These are phyloP conservation scores for Lordiphosa andalusiaca DNA, from an alignment of 2,888 invertebrate species.

Conservation along the genomic window DNA sequence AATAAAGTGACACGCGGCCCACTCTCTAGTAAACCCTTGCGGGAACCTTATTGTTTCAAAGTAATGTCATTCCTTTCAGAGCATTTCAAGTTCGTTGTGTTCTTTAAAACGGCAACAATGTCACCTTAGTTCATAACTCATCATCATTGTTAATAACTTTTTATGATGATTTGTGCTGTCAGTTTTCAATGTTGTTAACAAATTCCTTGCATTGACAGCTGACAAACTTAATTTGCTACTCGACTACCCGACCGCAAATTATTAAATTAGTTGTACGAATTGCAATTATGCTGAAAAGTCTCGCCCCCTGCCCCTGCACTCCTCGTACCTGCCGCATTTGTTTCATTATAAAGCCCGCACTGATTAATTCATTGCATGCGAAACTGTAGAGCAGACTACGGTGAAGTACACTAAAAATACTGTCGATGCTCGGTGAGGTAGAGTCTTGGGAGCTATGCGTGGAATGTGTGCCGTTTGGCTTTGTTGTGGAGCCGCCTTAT, in stretches of 20 bases:
- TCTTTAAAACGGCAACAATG: neutral
- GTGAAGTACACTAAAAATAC: constrained; percentile 39
- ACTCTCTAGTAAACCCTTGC: too few relatives aligned
- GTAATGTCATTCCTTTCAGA: neutral
- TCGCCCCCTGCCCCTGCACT: neutral
- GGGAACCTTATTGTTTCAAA: too few relatives aligned
- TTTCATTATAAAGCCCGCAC: constrained; percentile 47
- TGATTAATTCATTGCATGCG: constrained; percentile 70
- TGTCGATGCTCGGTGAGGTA: constrained; percentile 6
- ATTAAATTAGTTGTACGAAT: constrained; percentile 71
- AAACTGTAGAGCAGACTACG: constrained; percentile 19
- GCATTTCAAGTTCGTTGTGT: constrained; percentile 3
- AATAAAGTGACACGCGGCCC: too few relatives aligned
- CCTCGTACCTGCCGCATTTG: neutral
- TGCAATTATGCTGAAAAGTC: constrained; percentile 48
- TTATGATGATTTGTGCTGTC: constrained; percentile 77
- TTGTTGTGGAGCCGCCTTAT: constrained; percentile 65
- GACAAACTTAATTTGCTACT: constrained; percentile 77
- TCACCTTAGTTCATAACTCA: constrained; percentile 7
- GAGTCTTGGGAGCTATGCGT: constrained; percentile 37
- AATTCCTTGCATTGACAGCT: constrained; percentile 76
- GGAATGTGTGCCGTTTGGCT: constrained; percentile 64
- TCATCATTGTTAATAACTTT: constrained; percentile 67
- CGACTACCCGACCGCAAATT: constrained; percentile 48
- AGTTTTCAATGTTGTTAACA: constrained; percentile 78